Conservation (phyloP, 1,140 invertebrate species). For the Anthonomus grandis region DNA sequence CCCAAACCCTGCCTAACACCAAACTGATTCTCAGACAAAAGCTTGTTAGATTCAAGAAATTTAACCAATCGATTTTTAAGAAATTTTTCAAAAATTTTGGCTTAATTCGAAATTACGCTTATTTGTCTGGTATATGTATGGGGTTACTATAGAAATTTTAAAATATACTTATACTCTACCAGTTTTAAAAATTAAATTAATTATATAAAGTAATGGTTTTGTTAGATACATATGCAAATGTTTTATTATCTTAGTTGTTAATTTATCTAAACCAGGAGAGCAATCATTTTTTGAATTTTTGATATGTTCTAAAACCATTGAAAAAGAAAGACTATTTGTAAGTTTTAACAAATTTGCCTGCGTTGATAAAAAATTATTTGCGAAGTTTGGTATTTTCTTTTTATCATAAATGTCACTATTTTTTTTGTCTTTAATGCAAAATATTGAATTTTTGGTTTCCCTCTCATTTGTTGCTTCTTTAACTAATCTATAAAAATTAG, state of each 20-base stretch:
- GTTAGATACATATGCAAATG: not conserved
- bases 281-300: not conserved
- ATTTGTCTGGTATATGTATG: no score
- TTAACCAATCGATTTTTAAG: no score
- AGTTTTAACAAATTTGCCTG: not conserved
- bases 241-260: not conserved
- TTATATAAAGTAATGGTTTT: not conserved
- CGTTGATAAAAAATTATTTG: no score
- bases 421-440: not conserved
- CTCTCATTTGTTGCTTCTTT: not conserved
- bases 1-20: not conserved
- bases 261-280: not conserved
- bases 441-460: not conserved
- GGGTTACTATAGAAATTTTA: not conserved
- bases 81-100: not conserved
- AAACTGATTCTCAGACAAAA: not conserved
- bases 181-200: not conserved
- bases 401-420: not conserved
- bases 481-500: not conserved
- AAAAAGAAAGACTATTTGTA: not conserved
- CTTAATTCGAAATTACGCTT: no score
- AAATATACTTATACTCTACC: not conserved
- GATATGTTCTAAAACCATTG: not conserved
- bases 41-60: no score
- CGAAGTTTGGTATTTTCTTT: no score